Evolutionary conservation across 2,113 vertebrate genomes (phyloP), one percentile per base, ranked within the genome.

Genomic region (Serranochromis macrocephalus): DNA sequence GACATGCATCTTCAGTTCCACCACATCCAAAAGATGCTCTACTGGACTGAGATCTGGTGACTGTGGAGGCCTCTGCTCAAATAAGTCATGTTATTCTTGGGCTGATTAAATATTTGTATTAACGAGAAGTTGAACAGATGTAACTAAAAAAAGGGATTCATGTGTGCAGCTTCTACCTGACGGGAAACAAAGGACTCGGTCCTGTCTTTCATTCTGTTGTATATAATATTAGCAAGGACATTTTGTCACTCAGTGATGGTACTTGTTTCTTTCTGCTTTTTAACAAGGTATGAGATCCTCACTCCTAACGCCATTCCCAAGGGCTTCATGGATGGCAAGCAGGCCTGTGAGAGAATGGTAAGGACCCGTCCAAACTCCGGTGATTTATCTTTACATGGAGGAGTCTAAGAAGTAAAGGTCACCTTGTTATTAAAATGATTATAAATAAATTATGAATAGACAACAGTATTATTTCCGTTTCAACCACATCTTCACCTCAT

Each of bases 291-390:
- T 5, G 98, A 99, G 94, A 99, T 99, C 92, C 98, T 99, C 38
- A 99, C 99, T 80, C 99, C 99, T 24, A 99, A 99, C 47, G 98
- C 99, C 19, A 99, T 99, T 86, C 98, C 99, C 21, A 99, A 99
- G 88, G 98, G 98, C 21, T 99, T 99, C 92, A 99, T 99, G 99
- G 99, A 99, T 75, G 99, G 99, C 16, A 99, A 99, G 73, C 98
- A 99, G 90, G 99, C 99, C 86, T 99, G 98, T 89, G 98, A 99
- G 88, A 96, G 98, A 11, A 99, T 99, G 99, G 98, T 98, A 92
- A 96, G 95, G 84, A 85, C 53, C 26, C 4, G 5, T 42, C 57
- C 13, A 17, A 47, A 78, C 11, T 68, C 26, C 2, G 4, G 8
- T 61, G 4, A n/a, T 16, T 42, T 45, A 14, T 36, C 13, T 57